phyloP scores from a whole-genome alignment of 1,140 invertebrate genomes.

The Danaus melanippus region DNA sequence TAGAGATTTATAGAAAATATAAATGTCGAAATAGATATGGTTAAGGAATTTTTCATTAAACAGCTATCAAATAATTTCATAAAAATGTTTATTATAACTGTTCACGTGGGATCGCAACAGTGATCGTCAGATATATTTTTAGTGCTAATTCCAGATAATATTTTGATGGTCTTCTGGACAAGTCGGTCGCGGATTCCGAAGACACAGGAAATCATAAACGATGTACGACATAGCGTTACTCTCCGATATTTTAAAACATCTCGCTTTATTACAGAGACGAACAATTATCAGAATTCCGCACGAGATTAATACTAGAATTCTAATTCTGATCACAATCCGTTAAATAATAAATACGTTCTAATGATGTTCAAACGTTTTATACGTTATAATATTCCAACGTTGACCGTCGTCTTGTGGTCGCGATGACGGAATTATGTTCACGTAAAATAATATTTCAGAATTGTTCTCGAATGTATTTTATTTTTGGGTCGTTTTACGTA shows the following conservation, averaged over 20 bases:
- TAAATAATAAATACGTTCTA: too few relatives aligned
- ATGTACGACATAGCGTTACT: slow-evolving; percentile 2
- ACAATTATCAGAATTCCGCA: too few relatives aligned
- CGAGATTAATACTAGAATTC: too few relatives aligned
- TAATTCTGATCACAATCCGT: too few relatives aligned
- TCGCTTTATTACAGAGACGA: too few relatives aligned
- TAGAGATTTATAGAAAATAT: too few relatives aligned
- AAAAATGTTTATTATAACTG: too few relatives aligned
- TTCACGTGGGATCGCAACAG: too few relatives aligned
- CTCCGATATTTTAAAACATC: too few relatives aligned
- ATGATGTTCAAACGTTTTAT: neutral
- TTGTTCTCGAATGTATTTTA: slow-evolving; percentile 36
- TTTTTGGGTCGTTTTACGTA: slow-evolving; percentile 48
- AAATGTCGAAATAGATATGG: too few relatives aligned
- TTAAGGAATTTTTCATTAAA: too few relatives aligned
- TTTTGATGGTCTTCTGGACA: slow-evolving; percentile 49
- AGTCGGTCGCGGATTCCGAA: slow-evolving; percentile 33
- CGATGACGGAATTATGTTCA: slow-evolving; percentile 57
- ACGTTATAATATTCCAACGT: slow-evolving; percentile 1
- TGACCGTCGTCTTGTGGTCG: slow-evolving; percentile 20
- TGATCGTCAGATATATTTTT: slow-evolving; percentile 30
- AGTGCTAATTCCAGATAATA: slow-evolving; percentile 35
- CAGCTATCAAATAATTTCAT: too few relatives aligned
- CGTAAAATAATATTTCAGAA: slow-evolving; percentile 35
- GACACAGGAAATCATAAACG: slow-evolving; percentile 60